A percentile compares a stretch with the other conserved stretches of the same genome.
Evolutionary conservation across 2,113 vertebrate species (phyloP).

Genomic region (Speoplatyrhinus poulsoni): DNA sequence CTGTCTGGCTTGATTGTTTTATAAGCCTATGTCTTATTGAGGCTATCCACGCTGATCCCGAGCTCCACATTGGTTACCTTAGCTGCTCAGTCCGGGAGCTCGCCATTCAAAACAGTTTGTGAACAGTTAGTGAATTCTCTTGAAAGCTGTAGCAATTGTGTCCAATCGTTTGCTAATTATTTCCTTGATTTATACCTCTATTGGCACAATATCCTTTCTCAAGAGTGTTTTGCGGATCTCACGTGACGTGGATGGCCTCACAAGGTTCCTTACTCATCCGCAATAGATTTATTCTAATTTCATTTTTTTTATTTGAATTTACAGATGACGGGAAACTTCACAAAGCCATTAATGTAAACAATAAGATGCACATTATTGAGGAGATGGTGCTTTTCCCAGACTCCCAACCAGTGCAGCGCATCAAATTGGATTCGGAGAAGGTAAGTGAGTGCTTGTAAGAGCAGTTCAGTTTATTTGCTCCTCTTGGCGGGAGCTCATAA

Average conservation of each 20-base stretch:
- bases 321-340: slow-evolving; percentile 90
- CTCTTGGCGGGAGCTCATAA: slow-evolving; percentile 20
- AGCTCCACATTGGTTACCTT: too few relatives aligned
- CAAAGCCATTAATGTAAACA: slow-evolving; percentile 84
- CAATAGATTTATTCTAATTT: neutral
- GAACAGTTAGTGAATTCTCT: too few relatives aligned
- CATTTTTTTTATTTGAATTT: slow-evolving; percentile 1
- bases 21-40: too few relatives aligned
- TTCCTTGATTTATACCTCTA: too few relatives aligned
- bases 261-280: neutral
- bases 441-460: slow-evolving; percentile 50
- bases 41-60: too few relatives aligned
- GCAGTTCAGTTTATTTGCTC: slow-evolving; percentile 14
- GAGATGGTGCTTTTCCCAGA: slow-evolving; percentile 83
- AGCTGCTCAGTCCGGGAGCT: too few relatives aligned
- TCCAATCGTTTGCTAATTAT: too few relatives aligned
- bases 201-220: too few relatives aligned
- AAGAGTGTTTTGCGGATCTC: too few relatives aligned
- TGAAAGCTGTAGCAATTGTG: too few relatives aligned
- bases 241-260: too few relatives aligned
- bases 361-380: slow-evolving; percentile 85
- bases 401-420: slow-evolving; percentile 82
- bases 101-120: too few relatives aligned
- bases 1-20: neutral
- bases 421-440: slow-evolving; percentile 84